Percentiles rank a stretch among this genome's conserved stretches.
Evolutionary conservation across 2,797 vertebrate genomes (phyloP).

Genomic region (Sebastes minor): DNA sequence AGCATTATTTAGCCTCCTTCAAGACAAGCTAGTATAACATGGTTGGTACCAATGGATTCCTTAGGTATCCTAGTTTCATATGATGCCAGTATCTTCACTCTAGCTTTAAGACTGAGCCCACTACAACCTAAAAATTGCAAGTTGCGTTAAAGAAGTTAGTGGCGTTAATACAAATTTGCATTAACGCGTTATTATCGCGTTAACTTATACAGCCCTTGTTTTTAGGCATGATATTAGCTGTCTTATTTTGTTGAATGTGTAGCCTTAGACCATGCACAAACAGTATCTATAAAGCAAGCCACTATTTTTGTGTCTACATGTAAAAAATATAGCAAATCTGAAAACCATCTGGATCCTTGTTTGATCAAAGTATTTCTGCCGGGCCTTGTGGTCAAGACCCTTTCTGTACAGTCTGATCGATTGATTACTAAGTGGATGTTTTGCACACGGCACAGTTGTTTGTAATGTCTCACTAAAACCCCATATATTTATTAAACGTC

Average conservation of each 20-base stretch:
- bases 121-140: no score
- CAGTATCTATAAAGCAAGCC: not conserved
- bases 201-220: no score
- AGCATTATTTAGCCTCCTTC: no score
- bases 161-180: no score
- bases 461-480: not conserved
- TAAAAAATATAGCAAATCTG: not conserved
- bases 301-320: not conserved
- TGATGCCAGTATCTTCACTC: no score
- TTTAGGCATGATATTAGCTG: no score
- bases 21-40: no score
- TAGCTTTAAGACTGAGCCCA: no score
- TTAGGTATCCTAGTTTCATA: no score
- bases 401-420: not conserved
- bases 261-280: not conserved
- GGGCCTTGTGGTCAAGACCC: not conserved
- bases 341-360: not conserved
- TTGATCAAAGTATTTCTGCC: not conserved
- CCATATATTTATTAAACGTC: not conserved
- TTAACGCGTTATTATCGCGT: no score
- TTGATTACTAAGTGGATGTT: slow-evolving; percentile 3
- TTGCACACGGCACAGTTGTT: not conserved
- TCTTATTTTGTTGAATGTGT: slow-evolving; percentile 3
- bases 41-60: no score
- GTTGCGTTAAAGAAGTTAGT: no score